Base-by-base conservation (phyloP, 2,888 invertebrate genomes). In the Yponomeuta malinellus region DNA sequence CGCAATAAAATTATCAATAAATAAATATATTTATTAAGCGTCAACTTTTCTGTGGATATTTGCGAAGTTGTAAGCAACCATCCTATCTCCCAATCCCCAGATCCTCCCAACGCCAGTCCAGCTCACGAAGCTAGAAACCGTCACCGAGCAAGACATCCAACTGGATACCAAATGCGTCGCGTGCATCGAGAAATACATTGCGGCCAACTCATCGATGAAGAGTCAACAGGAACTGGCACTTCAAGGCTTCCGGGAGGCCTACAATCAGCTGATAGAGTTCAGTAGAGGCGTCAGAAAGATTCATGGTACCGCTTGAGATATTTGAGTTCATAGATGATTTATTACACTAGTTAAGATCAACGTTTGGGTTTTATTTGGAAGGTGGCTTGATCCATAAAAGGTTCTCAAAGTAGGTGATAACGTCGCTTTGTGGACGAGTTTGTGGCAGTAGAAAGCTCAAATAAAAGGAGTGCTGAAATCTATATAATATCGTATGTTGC, bases 231-330 rank as follows among this genome's bases (percentile, higher is more conserved):
- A 95, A 76, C 82, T 96, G 68, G 95, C 96, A 0, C 79, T 96
- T n/a, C 95, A 96, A 81, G 94, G 95, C 6, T 94, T 95, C 76
- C 93, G 94, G 76, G 96, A 96, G 79, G 78, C 94, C n/a, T 93
- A 93, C 75, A 93, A 93, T 64, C 93, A 94, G 74, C 89, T 93
- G 72, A 83, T 93, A 63, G 93, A 94, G 71, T 81, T 95, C 0
- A 93, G 93, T 73, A 86, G 93, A 31, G 95, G 95, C n/a, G 82
- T 96, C 72, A 93, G 93, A 79, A 93, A 93, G 75, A 96, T 96
- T 0, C 96, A 96, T 79, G 96, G 96, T 65, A 84, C 81, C 63
- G 78, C 80, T 69, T 88, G 77, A 81, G 76, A 73, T 73, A 74
- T 73, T 73, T 73, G 71, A 59, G 69, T 63, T 63, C n/a, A 6